A percentile compares a stretch with the other conserved stretches of the same genome.
phyloP scores from a whole-genome alignment of 2,797 vertebrate genomes.

The Fratercula arctica region DNA sequence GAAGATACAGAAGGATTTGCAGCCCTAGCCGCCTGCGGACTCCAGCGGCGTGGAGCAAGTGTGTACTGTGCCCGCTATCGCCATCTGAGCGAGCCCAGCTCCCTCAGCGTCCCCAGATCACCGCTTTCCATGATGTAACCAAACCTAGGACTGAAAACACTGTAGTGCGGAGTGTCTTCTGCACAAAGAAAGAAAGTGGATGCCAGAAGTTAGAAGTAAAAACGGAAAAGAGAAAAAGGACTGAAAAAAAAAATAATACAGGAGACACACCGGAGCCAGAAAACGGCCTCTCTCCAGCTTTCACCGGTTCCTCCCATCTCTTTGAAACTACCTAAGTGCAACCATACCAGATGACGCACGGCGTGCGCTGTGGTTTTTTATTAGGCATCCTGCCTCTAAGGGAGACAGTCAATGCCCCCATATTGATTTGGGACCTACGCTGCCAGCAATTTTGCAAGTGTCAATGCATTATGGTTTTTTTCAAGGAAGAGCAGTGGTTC shows the following conservation, averaged over 20 bases:
- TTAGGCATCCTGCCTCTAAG: background rate
- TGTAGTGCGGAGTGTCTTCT: background rate
- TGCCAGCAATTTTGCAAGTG: background rate
- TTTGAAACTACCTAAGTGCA: background rate
- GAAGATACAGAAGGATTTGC: background rate
- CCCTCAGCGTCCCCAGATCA: background rate
- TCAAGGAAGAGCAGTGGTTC: background rate
- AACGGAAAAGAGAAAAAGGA: background rate
- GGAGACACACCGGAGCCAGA: background rate
- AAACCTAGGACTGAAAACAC: background rate
- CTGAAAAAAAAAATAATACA: rapidly evolving
- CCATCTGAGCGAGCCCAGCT: background rate
- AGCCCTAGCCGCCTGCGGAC: background rate
- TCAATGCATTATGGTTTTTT: background rate
- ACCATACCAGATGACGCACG: rapidly evolving
- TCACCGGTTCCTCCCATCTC: background rate
- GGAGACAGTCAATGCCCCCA: background rate
- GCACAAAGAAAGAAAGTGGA: background rate
- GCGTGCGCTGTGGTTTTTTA: background rate
- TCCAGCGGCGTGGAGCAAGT: background rate
- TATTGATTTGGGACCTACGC: background rate
- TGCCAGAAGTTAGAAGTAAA: conserved; percentile 2
- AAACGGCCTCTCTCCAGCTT: background rate
- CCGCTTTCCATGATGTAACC: background rate
- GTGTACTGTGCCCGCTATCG: rapidly evolving